phyloP scores from a whole-genome alignment of 2,888 invertebrate species.

The Chalcis sispes region DNA sequence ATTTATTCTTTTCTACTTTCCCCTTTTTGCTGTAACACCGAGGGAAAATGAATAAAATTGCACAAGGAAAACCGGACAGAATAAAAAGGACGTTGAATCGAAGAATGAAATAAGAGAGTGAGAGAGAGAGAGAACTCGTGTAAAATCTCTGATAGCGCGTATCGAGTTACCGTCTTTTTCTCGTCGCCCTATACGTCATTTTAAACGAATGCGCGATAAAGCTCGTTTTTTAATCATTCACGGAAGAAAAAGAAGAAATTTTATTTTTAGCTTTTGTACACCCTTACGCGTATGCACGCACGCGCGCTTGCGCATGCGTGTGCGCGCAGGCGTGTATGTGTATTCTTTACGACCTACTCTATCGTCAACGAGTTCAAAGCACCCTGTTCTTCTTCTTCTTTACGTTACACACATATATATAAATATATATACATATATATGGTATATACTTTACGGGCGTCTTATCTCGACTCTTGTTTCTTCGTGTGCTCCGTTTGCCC shows the following conservation, averaged over 20 bases:
- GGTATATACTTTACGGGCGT: background rate
- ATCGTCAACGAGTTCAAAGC: background rate
- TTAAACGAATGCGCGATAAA: conserved; percentile 35
- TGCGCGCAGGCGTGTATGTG: background rate
- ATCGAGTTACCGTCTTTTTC: background rate
- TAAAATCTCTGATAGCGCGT: background rate
- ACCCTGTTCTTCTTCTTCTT: background rate
- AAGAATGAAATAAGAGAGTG: background rate
- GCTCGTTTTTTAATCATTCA: conserved; percentile 53
- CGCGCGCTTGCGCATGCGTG: background rate
- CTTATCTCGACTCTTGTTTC: conserved; percentile 39
- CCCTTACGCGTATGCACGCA: background rate
- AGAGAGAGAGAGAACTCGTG: background rate
- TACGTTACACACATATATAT: too few species aligned
- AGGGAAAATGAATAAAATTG: background rate
- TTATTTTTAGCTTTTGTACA: background rate
- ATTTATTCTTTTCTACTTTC: too few species aligned
- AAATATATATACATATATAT: too few species aligned
- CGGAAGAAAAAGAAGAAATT: conserved; percentile 20
- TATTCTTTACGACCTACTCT: background rate
- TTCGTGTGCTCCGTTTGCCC: background rate
- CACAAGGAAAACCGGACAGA: background rate
- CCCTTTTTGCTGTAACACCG: too few species aligned
- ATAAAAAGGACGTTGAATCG: too few species aligned
- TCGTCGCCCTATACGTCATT: conserved; percentile 42